Evolutionary conservation across 1,140 invertebrate genomes (phyloP), one percentile per base, ranked within the genome.

Genomic region (Dendrolimus kikuchii): DNA sequence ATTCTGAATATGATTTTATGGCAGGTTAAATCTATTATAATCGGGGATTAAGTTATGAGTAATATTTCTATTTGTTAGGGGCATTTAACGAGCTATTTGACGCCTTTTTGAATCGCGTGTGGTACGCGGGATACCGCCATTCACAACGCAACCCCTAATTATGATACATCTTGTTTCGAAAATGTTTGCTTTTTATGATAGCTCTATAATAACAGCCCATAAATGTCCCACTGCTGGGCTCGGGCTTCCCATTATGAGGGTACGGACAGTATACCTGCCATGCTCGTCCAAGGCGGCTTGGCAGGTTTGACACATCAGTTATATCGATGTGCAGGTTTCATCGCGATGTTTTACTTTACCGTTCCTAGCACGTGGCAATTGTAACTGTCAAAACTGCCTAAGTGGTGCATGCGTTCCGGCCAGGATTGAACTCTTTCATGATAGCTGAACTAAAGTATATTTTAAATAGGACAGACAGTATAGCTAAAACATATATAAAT

Each of bases 1-100:
- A 69, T 59, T 57, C 23, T 59, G 75, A 74, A 79, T 80, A 79
- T 79, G 76, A 85, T 84, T 86, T 84, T 76, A 84, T 83, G 81
- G 71, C 77, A 86, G 76, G 82, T 86, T 84, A 80, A 82, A 83
- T 79, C 75, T 74, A 84, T 86, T 82, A 84, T 83, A 64, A 72
- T 67, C 64, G 71, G 80, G 82, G 82, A 86, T 86, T 82, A 84
- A 73, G 80, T 80, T 81, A 81, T 86, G 78, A 77, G 68, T 80
- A 77, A 80, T 82, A 83, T 81, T 81, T 81, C 71, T 81, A 78
- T 82, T 78, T 76, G 76, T 66, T 55, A 72, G 77, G 78, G 78
- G 65, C 63, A 66, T 64, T 71, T 82, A 86, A 84, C 74, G 70
- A 84, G 76, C 63, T 77, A 77, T 86, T 83, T 86, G 78, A 81